phyloP scores from a whole-genome alignment of 2,888 invertebrate genomes.

The Meganola albula region DNA sequence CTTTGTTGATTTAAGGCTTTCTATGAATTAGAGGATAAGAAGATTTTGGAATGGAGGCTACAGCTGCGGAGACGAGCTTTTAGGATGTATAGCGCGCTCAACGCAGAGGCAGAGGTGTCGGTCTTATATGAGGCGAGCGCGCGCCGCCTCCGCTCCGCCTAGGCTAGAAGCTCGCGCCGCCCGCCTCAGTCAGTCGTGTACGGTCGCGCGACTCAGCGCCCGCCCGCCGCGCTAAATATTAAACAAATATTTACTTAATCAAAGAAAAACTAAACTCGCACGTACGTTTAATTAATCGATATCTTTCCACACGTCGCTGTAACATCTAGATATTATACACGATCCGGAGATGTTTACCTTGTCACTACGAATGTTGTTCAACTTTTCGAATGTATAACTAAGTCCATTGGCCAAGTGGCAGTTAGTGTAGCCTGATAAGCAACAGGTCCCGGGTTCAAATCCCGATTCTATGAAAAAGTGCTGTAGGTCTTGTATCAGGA shows the following conservation, averaged over 20 bases:
- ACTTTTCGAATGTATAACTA: too few relatives aligned
- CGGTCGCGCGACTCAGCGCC: slow-evolving; percentile 22
- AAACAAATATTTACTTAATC: slow-evolving; percentile 8
- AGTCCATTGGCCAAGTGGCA: too few relatives aligned
- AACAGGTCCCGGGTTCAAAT: too few relatives aligned
- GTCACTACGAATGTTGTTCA: too few relatives aligned
- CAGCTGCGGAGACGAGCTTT: not conserved
- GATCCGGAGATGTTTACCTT: too few relatives aligned
- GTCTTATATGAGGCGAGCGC: not conserved
- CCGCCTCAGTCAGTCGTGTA: slow-evolving; percentile 23
- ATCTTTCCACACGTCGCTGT: slow-evolving; percentile 4
- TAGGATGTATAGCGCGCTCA: too few relatives aligned
- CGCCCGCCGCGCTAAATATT: slow-evolving; percentile 11
- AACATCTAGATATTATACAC: slow-evolving; percentile 2
- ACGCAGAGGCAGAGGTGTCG: not conserved
- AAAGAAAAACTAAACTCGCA: slow-evolving; percentile 20
- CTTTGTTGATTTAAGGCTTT: too few relatives aligned
- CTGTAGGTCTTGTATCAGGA: too few relatives aligned
- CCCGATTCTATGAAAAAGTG: too few relatives aligned
- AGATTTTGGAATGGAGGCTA: too few relatives aligned
- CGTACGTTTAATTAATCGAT: slow-evolving; percentile 12
- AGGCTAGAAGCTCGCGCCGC: slow-evolving; percentile 8
- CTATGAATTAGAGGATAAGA: too few relatives aligned
- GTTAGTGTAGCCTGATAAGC: too few relatives aligned
- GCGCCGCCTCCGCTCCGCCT: slow-evolving; percentile 8